A percentile compares a stretch with the other conserved stretches of the same genome.
These are phyloP conservation scores for Drosophila testacea DNA, from an alignment of 2,888 invertebrate species.

Conservation along the genomic window DNA sequence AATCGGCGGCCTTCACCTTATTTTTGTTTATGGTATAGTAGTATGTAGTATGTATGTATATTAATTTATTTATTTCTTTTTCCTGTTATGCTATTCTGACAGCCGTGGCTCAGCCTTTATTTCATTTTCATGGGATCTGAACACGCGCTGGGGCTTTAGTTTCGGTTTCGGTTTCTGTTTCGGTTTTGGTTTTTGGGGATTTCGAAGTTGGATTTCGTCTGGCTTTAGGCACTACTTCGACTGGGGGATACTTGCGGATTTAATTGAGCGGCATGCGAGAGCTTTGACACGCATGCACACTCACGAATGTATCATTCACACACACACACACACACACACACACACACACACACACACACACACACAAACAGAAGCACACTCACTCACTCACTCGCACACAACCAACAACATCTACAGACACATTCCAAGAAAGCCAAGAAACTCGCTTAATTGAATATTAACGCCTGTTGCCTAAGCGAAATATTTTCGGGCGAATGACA, in stretches of 20 bases:
- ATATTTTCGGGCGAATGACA: constrained; percentile 54
- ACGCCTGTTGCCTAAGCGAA: constrained; percentile 66
- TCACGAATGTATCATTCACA: constrained; percentile 41
- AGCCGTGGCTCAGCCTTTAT: constrained; percentile 20
- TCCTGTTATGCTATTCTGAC: constrained; percentile 16
- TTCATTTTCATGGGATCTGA: constrained; percentile 61
- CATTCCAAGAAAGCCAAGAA: constrained; percentile 30
- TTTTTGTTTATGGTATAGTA: neutral
- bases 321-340: constrained; percentile 16
- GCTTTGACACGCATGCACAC: constrained; percentile 60
- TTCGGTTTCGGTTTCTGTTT: constrained; percentile 3
- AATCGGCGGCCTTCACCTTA: constrained; percentile 8
- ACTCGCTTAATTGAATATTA: constrained; percentile 75
- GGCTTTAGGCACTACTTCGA: constrained; percentile 14
- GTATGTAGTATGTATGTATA: neutral
- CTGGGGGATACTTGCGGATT: constrained; percentile 63
- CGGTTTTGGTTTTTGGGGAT: constrained; percentile 10
- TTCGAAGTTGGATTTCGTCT: constrained; percentile 26
- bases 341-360: neutral
- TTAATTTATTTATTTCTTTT: constrained; percentile 9
- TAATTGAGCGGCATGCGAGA: constrained; percentile 67
- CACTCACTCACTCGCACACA: constrained; percentile 16
- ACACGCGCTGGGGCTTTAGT: constrained; percentile 49
- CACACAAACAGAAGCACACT: too few relatives aligned
- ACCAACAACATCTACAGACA: neutral